Base-by-base conservation (phyloP, 2,888 invertebrate species). In the Philopedon plagiatum region DNA sequence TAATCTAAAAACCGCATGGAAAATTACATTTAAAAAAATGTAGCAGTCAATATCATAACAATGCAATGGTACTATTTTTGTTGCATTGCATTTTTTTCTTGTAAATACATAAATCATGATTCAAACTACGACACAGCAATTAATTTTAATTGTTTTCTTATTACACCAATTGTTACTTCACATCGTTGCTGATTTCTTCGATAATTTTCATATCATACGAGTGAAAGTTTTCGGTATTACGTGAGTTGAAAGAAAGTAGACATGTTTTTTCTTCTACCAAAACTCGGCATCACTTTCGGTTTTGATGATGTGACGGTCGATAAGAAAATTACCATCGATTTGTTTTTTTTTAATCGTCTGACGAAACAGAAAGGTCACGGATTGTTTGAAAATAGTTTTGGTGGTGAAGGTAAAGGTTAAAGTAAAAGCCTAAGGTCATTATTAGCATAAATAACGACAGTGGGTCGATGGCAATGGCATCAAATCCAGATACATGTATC, bases 251-350 rank as follows among this genome's bases (percentile, higher is more conserved):
- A 67, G 67, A 67, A 67, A 67, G 67, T 39, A 49, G 39, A 23
- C 67, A 51, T 67, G 60, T 46, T 67, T 67, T 49, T 57, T 39
- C 32, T 15, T 32, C n/a, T n/a, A 11, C 32, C 9, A 9, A 57
- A 34, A 60, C 67, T 34, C 60, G 60, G 19, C 51, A 60, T 67
- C 67, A 67, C 67, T 67, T 67, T 67, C 67, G 60, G 49, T 67
- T 67, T 67, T 67, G 60, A 51, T 58, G 19, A 51, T 34, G 44
- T 58, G 19, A 67, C 19, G 19, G 19, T 51, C n/a, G n/a, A n/a
- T n/a, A n/a, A n/a, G n/a, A n/a, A n/a, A 15, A 37, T 39, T 13
- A 49, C 9, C 5, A 7, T 4, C 5, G 13, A 23, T 44, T 34
- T 26, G 34, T 39, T 64, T 19, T 39, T n/a, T n/a, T n/a, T 56